Conservation (phyloP, 2,888 invertebrate genomes). For the Lacanobia oleracea region DNA sequence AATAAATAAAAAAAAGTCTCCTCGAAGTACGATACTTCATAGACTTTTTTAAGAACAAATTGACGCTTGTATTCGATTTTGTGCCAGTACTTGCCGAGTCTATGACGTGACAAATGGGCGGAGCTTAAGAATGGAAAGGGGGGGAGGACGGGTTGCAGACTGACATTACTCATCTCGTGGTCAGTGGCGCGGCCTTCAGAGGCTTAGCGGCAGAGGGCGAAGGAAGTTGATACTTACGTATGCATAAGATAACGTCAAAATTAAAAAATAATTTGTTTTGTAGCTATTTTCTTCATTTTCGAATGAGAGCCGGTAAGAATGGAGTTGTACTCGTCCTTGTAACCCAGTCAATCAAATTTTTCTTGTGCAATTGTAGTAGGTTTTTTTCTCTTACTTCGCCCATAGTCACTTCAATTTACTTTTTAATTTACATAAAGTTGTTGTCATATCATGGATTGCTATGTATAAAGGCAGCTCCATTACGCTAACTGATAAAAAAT, state of each 20-base stretch:
- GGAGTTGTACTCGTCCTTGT: background rate
- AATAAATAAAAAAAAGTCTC: slow-evolving; percentile 18
- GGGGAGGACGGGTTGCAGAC: background rate
- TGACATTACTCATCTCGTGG: background rate
- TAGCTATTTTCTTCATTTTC: background rate
- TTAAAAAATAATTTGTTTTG: background rate
- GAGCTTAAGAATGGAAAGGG: background rate
- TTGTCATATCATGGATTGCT: slow-evolving; percentile 1
- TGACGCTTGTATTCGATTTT: background rate
- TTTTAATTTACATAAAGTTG: background rate
- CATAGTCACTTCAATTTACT: background rate
- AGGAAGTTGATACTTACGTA: background rate
- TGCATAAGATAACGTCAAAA: background rate
- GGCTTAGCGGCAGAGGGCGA: too few species aligned
- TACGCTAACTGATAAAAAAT: slow-evolving; percentile 41
- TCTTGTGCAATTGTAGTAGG: background rate
- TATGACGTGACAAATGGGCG: background rate
- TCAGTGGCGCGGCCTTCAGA: background rate
- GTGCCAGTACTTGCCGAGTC: background rate
- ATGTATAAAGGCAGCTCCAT: slow-evolving; percentile 43
- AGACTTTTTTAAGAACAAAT: slow-evolving; percentile 5
- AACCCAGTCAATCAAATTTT: background rate
- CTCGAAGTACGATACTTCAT: background rate
- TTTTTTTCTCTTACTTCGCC: background rate
- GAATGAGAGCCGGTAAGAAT: background rate